These are phyloP conservation scores for pig (Sus scrofa) DNA, from an alignment of 2,113 vertebrate species.

Conservation along the genomic window T2T-Sscrofa CM000819.6:71701501-71702000, in stretches of 20 bases:
- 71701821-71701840: not conserved
- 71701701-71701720: not conserved
- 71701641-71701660: not conserved
- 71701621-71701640: not conserved
- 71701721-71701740: not conserved
- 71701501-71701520: not conserved
- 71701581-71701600: conserved; percentile 53
- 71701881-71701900: not conserved
- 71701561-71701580: not conserved
- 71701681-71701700: not conserved
- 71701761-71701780: not conserved
- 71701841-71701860: not conserved
- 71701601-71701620: conserved; percentile 21
- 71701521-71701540: not conserved
- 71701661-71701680: not conserved
- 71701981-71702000: not conserved
- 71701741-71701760: not conserved
- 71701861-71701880: not conserved
- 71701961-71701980: not conserved
- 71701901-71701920: not conserved
- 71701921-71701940: not conserved
- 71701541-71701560: not conserved
- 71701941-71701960: not conserved
- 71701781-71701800: not conserved
- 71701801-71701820: not conserved